Evolutionary conservation across 2,888 invertebrate species (phyloP).

Genomic region (Cosmia trapezina): DNA sequence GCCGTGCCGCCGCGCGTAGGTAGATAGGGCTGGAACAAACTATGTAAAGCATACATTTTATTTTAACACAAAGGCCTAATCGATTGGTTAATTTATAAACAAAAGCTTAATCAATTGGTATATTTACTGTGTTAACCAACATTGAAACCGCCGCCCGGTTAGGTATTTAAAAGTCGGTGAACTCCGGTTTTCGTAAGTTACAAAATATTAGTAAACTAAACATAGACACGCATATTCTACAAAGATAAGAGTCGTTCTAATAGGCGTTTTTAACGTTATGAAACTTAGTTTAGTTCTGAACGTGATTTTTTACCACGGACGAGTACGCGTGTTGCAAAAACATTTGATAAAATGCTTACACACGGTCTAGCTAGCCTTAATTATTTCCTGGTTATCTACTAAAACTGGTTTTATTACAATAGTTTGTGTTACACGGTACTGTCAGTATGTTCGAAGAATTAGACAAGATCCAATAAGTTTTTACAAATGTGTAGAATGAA

Average conservation of each 20-base stretch:
- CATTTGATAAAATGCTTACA: conserved; percentile 57
- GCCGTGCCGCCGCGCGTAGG: background rate
- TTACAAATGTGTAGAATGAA: background rate
- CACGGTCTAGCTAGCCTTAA: conserved; percentile 37
- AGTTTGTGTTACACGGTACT: conserved; percentile 19
- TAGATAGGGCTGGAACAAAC: background rate
- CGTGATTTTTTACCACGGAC: conserved; percentile 56
- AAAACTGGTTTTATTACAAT: conserved; percentile 45
- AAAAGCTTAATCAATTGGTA: background rate
- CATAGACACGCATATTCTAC: conserved; percentile 7
- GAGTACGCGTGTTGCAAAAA: conserved; percentile 59
- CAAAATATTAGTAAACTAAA: background rate
- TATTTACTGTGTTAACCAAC: too few species aligned
- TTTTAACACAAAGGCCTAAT: too few species aligned
- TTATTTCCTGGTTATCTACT: conserved; percentile 56
- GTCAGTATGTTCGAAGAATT: conserved; percentile 7
- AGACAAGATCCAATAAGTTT: conserved; percentile 12
- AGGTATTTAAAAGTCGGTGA: background rate
- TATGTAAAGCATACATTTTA: background rate
- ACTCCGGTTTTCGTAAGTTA: background rate
- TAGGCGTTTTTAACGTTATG: conserved; percentile 36
- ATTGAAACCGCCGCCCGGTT: too few species aligned
- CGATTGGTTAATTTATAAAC: too few species aligned
- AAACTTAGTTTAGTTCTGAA: conserved; percentile 53
- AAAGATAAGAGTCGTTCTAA: background rate